A percentile compares a stretch with the other conserved stretches of the same genome.
Evolutionary conservation across 2,113 vertebrate species (phyloP).

Genomic region (Salvelinus alpinus): DNA sequence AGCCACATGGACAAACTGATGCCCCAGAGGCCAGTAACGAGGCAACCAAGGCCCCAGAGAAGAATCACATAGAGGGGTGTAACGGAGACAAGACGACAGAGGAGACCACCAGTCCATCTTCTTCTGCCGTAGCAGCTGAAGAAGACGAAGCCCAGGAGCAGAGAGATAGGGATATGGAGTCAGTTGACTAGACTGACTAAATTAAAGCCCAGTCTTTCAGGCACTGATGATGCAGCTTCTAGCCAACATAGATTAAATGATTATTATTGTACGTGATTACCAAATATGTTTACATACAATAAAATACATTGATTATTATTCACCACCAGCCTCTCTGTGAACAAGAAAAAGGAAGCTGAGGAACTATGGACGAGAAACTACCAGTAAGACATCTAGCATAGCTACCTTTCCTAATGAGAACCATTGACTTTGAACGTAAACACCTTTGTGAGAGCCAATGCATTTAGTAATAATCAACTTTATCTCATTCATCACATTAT

Average conservation of each 20-base stretch:
- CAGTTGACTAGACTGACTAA: constrained; percentile 56
- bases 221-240: not conserved
- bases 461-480: too few relatives aligned
- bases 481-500: not conserved
- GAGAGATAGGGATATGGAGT: constrained; percentile 62
- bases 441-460: not conserved
- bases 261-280: not conserved
- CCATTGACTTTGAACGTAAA: not conserved
- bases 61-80: constrained; percentile 37
- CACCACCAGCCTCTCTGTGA: constrained; percentile 36
- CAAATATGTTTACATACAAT: not conserved
- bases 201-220: not conserved
- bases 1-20: constrained; percentile 49
- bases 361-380: constrained; percentile 32
- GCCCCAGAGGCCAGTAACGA: constrained; percentile 4
- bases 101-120: not conserved
- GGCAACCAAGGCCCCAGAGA: constrained; percentile 20
- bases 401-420: not conserved
- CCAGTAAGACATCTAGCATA: constrained; percentile 30
- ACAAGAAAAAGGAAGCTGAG: constrained; percentile 32
- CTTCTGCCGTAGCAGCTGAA: not conserved
- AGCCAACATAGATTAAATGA: not conserved
- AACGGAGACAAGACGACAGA: not conserved
- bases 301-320: not conserved
- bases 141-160: constrained; percentile 36